Evolutionary conservation across 2,888 invertebrate genomes (phyloP), one percentile per base, ranked within the genome.

Genomic region (Melanostoma scalare): DNA sequence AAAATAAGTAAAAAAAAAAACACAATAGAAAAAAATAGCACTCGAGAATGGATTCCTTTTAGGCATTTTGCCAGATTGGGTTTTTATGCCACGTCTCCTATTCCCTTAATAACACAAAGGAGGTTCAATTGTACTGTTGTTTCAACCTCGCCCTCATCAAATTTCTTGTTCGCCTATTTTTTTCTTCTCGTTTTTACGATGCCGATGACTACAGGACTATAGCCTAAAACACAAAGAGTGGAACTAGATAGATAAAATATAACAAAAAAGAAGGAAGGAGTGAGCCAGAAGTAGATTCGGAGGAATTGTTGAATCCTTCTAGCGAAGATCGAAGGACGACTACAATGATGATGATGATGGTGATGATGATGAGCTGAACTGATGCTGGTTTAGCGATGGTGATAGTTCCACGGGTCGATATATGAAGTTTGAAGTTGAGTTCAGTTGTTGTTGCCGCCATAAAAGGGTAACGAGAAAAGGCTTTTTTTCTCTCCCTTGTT

Each of bases 31-130:
- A 50, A 63, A 38, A 60, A 60, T 40, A 65, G 30, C 71, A 72
- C 68, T 73, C 67, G 53, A 69, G 50, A 82, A 76, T 53, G 69
- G 63, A 82, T 77, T 82, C 82, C 82, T 84, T 84, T 84, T 84
- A 79, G 84, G 84, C 84, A 84, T 74, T 84, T 84, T 79, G 84
- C 84, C 84, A 84, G 84, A 84, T 84, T 84, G 78, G 79, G 79
- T 84, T 84, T 84, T 84, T 84, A 84, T 79, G 84, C 79, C 79
- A 79, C 78, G 75, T 84, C 78, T 84, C 84, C 79, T 79, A 79
- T 79, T 84, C 84, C 79, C 84, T 82, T 82, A 82, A 82, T 78
- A 82, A 82, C 82, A 82, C 78, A 82, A 82, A 82, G 82, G 78
- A 82, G 82, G 82, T 82, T 82, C 82, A 82, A 82, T 82, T 82